Percentiles rank a stretch among this genome's conserved stretches.
phyloP scores from a whole-genome alignment of 1,140 invertebrate species.

The Pseudomyrmex concolor region DNA sequence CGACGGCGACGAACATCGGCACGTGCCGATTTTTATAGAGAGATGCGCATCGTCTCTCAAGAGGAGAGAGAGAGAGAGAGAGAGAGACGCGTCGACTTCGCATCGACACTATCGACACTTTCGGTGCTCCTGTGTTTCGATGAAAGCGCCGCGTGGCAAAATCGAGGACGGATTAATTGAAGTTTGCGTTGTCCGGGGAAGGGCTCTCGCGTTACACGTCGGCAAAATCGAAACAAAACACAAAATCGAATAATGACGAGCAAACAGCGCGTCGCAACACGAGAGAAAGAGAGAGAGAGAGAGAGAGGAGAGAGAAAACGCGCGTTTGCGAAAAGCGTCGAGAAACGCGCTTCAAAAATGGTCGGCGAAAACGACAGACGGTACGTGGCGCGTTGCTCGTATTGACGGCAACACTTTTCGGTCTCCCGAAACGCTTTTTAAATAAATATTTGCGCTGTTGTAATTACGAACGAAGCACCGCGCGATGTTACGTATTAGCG shows the following conservation, averaged over 20 bases:
- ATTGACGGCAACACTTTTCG: slow-evolving; percentile 9
- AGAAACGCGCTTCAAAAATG: slow-evolving; percentile 8
- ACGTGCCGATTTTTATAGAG: slow-evolving; percentile 70
- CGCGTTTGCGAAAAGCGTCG: slow-evolving; percentile 6
- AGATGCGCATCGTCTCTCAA: slow-evolving; percentile 1
- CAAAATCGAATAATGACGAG: slow-evolving; percentile 46
- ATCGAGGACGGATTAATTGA: slow-evolving; percentile 10
- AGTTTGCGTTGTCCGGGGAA: slow-evolving; percentile 9
- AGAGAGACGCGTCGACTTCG: slow-evolving; percentile 54
- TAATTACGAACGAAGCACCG: slow-evolving; percentile 65
- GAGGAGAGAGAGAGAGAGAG: not conserved
- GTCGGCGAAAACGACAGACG: not conserved
- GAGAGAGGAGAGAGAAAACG: too few relatives aligned
- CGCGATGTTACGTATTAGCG: slow-evolving; percentile 45
- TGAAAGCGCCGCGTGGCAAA: not conserved
- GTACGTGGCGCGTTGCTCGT: not conserved
- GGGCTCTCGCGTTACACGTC: slow-evolving; percentile 14
- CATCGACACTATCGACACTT: not conserved
- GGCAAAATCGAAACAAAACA: slow-evolving; percentile 42
- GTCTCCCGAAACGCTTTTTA: slow-evolving; percentile 59
- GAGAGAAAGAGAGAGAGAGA: too few relatives aligned
- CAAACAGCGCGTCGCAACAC: not conserved
- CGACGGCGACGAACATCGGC: slow-evolving; percentile 34
- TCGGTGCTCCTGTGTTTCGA: not conserved
- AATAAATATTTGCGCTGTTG: slow-evolving; percentile 65